Evolutionary conservation across 2,113 vertebrate genomes (phyloP).

Genomic region (Rhodinocichla rosea): DNA sequence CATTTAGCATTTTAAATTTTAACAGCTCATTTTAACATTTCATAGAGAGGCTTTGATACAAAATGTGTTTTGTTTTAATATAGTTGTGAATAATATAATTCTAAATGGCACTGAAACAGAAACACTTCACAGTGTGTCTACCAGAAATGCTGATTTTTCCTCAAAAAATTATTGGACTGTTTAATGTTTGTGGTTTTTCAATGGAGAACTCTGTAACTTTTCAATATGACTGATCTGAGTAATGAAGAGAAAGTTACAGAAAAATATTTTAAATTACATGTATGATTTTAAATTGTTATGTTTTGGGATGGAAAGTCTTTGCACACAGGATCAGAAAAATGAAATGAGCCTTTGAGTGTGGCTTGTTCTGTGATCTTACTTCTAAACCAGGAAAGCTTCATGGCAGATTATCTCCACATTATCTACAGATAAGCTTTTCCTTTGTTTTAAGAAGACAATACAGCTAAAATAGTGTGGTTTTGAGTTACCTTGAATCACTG

Average conservation of each 20-base stretch:
- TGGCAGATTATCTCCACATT: neutral
- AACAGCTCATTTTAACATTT: neutral
- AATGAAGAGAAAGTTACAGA: neutral
- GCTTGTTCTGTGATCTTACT: neutral
- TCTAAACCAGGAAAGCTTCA: neutral
- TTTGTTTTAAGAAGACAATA: neutral
- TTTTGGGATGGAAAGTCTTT: neutral
- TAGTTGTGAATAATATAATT: neutral
- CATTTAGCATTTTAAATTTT: neutral
- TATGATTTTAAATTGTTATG: neutral
- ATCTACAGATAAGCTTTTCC: neutral
- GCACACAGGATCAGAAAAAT: neutral
- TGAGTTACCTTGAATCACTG: neutral
- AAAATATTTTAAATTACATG: neutral
- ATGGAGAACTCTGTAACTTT: neutral
- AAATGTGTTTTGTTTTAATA: neutral
- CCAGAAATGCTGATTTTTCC: neutral
- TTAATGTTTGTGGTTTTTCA: neutral
- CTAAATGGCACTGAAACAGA: neutral
- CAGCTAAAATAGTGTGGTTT: neutral
- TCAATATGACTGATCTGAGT: neutral
- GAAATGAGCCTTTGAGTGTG: neutral
- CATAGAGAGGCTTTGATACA: neutral
- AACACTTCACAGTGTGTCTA: neutral
- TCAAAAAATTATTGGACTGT: neutral